Percentiles rank a stretch among this genome's conserved stretches.
These are phyloP conservation scores for Macrosteles quadrilineatus DNA, from an alignment of 1,140 invertebrate genomes.

Conservation along the genomic window DNA sequence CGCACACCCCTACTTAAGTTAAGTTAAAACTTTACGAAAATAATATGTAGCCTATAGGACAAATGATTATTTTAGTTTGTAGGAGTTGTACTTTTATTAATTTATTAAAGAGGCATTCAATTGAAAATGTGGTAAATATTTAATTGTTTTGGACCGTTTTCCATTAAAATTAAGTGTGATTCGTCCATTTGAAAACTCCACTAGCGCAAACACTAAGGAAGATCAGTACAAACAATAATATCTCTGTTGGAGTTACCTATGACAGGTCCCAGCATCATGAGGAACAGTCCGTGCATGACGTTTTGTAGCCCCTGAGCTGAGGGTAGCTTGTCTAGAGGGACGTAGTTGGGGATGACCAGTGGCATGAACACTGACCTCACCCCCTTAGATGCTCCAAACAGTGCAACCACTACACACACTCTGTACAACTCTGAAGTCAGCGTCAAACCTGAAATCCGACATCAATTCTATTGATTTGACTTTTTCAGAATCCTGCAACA, in stretches of 20 bases:
- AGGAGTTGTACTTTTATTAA: no score
- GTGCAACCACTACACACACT: constrained; percentile 51
- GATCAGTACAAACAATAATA: constrained; percentile 49
- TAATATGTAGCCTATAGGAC: no score
- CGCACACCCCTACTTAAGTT: no score
- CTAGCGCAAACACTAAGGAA: constrained; percentile 52
- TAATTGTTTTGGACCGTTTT: no score
- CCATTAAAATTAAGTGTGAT: no score
- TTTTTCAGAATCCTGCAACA: constrained; percentile 10
- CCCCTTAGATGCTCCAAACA: constrained; percentile 66
- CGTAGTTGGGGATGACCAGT: constrained; percentile 66
- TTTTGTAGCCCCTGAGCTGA: constrained; percentile 65
- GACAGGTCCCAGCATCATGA: constrained; percentile 60
- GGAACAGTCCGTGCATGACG: constrained; percentile 56
- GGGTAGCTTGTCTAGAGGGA: constrained; percentile 63
- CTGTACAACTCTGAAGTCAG: constrained; percentile 45
- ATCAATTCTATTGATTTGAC: constrained; percentile 36
- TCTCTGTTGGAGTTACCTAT: constrained; percentile 60
- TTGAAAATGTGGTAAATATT: no score
- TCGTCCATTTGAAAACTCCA: constrained; percentile 68
- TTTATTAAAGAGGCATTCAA: no score
- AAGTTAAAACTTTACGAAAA: no score
- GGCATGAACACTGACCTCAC: constrained; percentile 68
- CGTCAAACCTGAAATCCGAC: constrained; percentile 55
- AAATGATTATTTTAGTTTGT: no score